Evolutionary conservation across 2,797 vertebrate species (phyloP), one percentile per base, ranked within the genome.

Genomic region (Hypotaenidia okinawae): DNA sequence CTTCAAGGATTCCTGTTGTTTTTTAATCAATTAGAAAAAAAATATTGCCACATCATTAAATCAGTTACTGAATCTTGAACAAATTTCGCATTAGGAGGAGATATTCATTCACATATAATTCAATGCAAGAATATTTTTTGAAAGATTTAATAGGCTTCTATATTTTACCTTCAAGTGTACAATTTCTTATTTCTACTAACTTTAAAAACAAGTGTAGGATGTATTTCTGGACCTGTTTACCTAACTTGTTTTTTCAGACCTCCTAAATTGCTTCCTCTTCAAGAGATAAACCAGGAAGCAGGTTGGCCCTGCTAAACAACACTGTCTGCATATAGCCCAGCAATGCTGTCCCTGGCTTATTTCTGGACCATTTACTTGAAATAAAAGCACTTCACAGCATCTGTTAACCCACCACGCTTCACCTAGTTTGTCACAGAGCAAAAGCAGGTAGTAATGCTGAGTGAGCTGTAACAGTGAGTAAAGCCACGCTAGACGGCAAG

Each of bases 1-100:
- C 96, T 92, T 98, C 98, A 93, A 99, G 99, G 75, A 98, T 96
- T 96, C 98, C 99, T 99, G 96, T 87, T 96, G 95, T 91, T 89
- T 87, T 88, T 72, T 86, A 74, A 84, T 33, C 52, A 95, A 84
- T 79, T 87, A 35, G 69, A 91, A 95, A 91, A 96, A 51, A 23
- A 21, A 84, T 28, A 63, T 9, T 12, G 30, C 49, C 16, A 59
- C 68, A 39, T 55, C 28, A 68, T 80, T 78, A 84, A 69, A 79
- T 23, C 2, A 22, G 23, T 69, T 73, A 76, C 16, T 22, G 16
- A 88, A 66, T 23, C 27, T 68, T 81, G 32, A 76, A 77, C 11
- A 84, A 70, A 62, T 68, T 76, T 78, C 63, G 7, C 76, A 55
- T 69, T 30, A 85, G 39, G 67, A 73, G 13, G 32, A 76, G 52